phyloP scores from a whole-genome alignment of 2,888 invertebrate genomes.

The Tineola bisselliella region DNA sequence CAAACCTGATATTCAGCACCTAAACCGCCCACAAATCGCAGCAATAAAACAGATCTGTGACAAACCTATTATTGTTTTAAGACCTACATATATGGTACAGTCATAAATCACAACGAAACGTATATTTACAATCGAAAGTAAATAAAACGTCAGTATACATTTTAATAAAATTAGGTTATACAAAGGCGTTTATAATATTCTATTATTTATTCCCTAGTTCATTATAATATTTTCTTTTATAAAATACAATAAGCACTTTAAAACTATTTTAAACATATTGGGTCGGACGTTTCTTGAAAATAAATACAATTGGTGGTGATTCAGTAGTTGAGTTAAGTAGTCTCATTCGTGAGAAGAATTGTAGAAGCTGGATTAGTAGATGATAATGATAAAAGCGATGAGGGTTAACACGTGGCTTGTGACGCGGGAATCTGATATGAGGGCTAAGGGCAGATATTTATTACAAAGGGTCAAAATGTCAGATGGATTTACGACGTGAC shows the following conservation, averaged over 20 bases:
- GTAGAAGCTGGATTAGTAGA: conserved; percentile 5
- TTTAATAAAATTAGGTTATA: no score
- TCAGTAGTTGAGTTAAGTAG: background rate
- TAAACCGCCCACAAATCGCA: background rate
- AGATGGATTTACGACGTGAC: background rate
- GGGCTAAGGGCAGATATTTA: conserved; percentile 1
- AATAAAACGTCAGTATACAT: background rate
- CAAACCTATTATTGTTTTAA: conserved; percentile 5
- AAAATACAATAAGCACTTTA: no score
- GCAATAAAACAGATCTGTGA: background rate
- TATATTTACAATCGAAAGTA: background rate
- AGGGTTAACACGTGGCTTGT: conserved; percentile 8
- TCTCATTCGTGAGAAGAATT: conserved; percentile 2
- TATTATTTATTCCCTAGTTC: no score
- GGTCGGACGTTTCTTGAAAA: no score
- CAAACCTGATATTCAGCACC: background rate
- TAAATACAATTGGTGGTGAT: background rate
- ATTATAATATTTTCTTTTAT: no score
- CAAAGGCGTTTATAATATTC: no score
- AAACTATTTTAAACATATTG: no score
- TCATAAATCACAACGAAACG: conserved; percentile 8
- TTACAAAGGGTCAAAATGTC: conserved; percentile 8
- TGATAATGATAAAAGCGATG: conserved; percentile 5
- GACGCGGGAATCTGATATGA: background rate
- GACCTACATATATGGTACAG: background rate